These are phyloP conservation scores for Bombus confusus DNA, from an alignment of 1,140 invertebrate species.

Conservation along the genomic window DNA sequence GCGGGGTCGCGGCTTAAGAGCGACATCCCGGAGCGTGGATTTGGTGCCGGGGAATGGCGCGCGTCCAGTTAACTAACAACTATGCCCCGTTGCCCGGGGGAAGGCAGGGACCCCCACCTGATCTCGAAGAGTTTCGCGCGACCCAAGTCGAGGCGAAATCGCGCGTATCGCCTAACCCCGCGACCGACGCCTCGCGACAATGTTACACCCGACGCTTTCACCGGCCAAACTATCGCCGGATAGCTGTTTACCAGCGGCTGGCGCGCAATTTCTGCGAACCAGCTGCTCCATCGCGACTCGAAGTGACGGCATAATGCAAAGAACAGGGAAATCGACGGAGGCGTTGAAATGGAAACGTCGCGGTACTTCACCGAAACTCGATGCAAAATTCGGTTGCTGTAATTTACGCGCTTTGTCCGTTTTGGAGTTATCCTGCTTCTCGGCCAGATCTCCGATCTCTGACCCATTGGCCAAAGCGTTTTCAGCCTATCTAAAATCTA, in stretches of 20 bases:
- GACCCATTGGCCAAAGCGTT: no score
- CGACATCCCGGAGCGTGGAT: conserved; percentile 26
- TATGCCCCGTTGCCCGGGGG: background rate
- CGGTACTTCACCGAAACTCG: no score
- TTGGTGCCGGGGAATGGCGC: conserved; percentile 49
- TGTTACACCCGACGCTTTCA: conserved; percentile 65
- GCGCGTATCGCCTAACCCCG: conserved; percentile 59
- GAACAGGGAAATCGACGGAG: background rate
- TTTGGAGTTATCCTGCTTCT: no score
- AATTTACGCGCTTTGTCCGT: no score
- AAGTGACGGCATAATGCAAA: no score
- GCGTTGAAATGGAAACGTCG: background rate
- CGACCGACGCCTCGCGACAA: conserved; percentile 66
- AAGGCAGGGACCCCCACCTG: conserved; percentile 27
- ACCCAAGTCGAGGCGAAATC: no score
- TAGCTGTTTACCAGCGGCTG: background rate
- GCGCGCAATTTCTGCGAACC: background rate
- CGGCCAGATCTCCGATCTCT: background rate
- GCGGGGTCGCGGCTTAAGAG: conserved; percentile 18
- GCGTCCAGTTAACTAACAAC: conserved; percentile 36
- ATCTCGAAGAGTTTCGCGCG: conserved; percentile 18
- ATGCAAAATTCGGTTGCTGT: no score
- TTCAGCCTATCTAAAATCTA: no score
- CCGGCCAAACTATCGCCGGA: conserved; percentile 39
- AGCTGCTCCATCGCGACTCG: background rate